These are phyloP conservation scores for Rhynchophorus ferrugineus DNA, from an alignment of 1,140 invertebrate species.

Conservation along the genomic window DNA sequence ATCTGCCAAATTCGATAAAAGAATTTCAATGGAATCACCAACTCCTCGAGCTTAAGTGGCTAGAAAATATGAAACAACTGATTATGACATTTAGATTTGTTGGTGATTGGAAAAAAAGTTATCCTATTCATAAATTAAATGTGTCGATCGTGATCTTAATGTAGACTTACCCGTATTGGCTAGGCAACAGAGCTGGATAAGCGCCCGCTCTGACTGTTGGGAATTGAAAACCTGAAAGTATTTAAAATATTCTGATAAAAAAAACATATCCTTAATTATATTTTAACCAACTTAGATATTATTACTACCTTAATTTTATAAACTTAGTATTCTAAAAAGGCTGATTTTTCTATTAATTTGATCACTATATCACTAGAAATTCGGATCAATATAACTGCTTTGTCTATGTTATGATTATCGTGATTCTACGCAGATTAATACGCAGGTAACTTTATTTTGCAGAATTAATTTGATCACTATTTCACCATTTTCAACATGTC, in stretches of 20 bases:
- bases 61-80: conserved; percentile 39
- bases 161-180: conserved; percentile 65
- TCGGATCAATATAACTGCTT: no score
- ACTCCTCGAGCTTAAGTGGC: conserved; percentile 36
- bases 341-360: no score
- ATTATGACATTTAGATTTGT: conserved; percentile 30
- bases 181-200: conserved; percentile 59
- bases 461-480: no score
- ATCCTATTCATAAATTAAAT: conserved; percentile 1
- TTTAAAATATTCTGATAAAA: conserved; percentile 6
- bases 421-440: no score
- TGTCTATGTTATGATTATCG: no score
- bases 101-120: conserved; percentile 23
- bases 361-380: no score
- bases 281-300: no score
- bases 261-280: no score
- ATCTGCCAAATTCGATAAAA: conserved; percentile 39
- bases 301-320: no score
- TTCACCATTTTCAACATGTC: no score
- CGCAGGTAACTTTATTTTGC: no score
- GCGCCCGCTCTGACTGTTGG: conserved; percentile 54
- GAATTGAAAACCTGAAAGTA: conserved; percentile 55
- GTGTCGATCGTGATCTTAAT: conserved; percentile 1
- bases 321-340: no score
- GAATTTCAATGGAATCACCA: conserved; percentile 34